Percentiles rank a stretch among this genome's conserved stretches.
Conservation (phyloP, 2,797 vertebrate species). For the Chelidonichthys spinosus region DNA sequence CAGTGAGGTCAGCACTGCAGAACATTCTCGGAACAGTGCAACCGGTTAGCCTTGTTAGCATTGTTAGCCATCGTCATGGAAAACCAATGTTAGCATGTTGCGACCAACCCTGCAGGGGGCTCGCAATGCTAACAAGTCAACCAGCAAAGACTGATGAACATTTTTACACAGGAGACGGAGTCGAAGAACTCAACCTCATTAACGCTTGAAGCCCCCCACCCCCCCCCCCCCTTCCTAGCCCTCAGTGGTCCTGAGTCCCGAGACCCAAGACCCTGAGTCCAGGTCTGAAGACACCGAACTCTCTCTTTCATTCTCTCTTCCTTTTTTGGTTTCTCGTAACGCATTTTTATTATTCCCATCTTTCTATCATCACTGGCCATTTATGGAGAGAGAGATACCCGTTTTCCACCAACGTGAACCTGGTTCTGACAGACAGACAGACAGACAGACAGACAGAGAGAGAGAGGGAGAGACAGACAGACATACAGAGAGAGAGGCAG, state of each 20-base stretch:
- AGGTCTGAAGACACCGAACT: background rate
- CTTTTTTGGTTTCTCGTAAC: background rate
- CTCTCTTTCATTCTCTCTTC: background rate
- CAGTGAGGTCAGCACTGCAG: slow-evolving; percentile 67
- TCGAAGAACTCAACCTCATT: too few relatives aligned
- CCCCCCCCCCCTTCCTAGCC: too few relatives aligned
- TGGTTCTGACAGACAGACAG: background rate
- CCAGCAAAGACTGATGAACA: background rate
- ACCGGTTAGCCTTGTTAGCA: slow-evolving; percentile 55
- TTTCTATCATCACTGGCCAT: slow-evolving; percentile 35
- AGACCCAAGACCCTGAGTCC: too few relatives aligned
- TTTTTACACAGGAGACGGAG: too few relatives aligned
- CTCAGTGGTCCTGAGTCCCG: too few relatives aligned
- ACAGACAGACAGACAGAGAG: background rate
- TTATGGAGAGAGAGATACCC: slow-evolving; percentile 9
- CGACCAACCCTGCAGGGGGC: background rate
- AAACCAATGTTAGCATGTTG: background rate
- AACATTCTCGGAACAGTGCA: slow-evolving; percentile 40
- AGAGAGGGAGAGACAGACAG: slow-evolving; percentile 14
- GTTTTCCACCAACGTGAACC: too few relatives aligned
- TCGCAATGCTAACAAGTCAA: slow-evolving; percentile 22
- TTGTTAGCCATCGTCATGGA: background rate
- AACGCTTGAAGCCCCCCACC: too few relatives aligned
- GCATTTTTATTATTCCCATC: slow-evolving; percentile 26
- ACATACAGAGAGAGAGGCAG: background rate